These are phyloP conservation scores for Aegithalos caudatus DNA, from an alignment of 2,113 vertebrate genomes.

Conservation along the genomic window DNA sequence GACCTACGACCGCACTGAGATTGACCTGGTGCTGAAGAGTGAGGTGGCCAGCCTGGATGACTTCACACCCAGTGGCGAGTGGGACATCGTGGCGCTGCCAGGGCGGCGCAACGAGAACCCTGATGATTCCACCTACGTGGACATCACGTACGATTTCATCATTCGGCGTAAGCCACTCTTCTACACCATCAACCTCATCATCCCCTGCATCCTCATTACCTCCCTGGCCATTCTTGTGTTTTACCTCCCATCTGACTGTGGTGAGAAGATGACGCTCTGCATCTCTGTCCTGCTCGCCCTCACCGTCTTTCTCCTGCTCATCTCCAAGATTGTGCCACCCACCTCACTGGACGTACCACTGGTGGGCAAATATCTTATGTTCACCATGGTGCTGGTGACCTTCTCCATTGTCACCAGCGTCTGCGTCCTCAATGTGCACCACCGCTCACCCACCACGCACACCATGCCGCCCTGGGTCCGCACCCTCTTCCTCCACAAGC, in stretches of 20 bases:
- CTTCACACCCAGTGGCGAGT: constrained; percentile 94
- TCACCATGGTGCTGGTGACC: constrained; percentile 97
- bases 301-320: constrained; percentile 93
- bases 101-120: constrained; percentile 92
- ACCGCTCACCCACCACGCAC: constrained; percentile 94
- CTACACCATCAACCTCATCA: constrained; percentile 97
- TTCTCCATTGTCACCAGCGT: constrained; percentile 96
- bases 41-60: constrained; percentile 94
- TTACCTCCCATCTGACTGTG: constrained; percentile 93
- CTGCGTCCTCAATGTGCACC: constrained; percentile 94
- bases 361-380: constrained; percentile 97
- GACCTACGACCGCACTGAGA: constrained; percentile 93
- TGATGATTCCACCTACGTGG: constrained; percentile 88
- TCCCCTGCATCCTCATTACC: constrained; percentile 93
- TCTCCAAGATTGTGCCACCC: constrained; percentile 95
- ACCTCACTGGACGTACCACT: constrained; percentile 93
- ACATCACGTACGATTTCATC: constrained; percentile 96
- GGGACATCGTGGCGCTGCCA: constrained; percentile 92
- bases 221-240: constrained; percentile 94
- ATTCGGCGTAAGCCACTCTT: constrained; percentile 93
- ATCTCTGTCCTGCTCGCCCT: constrained; percentile 93
- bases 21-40: constrained; percentile 88
- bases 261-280: constrained; percentile 96
- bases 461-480: constrained; percentile 96
- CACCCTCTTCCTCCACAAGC: constrained; percentile 88